Base-by-base conservation (phyloP, 2,113 vertebrate species). In the Tenrec ecaudatus region DNA sequence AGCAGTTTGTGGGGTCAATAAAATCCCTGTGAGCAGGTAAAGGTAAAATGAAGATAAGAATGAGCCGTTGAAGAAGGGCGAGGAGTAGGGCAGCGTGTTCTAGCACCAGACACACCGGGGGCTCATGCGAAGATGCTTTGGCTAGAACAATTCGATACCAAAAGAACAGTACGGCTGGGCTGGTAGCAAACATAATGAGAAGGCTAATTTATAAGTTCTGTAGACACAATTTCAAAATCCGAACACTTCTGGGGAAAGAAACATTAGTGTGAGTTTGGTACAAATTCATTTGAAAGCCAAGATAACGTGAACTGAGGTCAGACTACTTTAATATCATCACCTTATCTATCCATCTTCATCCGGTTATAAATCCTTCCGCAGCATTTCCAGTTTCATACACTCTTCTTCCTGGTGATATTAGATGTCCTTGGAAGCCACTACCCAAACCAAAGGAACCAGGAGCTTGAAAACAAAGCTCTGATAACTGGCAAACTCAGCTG, bases 241-340 rank as follows among this genome's bases (percentile, higher is more conserved):
- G 38, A 86, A 75, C 73, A 73, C 47, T 86, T 86, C 33, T 60
- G 47, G 4, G n/a, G 38, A 40, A 73, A 73, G 75, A 82, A 23
- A 60, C 40, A 22, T 6, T 29, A 75, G 33, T 76, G 83, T 53
- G 53, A 71, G 27, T 20, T 64, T 36, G 57, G 31, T 8, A 47
- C 38, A 83, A 91, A 83, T 20, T 76, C 31, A 68, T 57, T 77
- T 84, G n/a, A n/a, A 53, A 84, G 17, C 40, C 38, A 84, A 84
- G 6, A 38, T 92, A 9, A 15, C 71, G 23, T 38, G 38, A 82
- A 71, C 16, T 69, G 12, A 40, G 68, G 77, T 6, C 5, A 78
- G n/a, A 5, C 36, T 62, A 62, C 66, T 62, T 19, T 68, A 53
- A 15, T 71, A 11, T 69, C 60, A 43, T 69, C 25, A 71, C 47